phyloP scores from a whole-genome alignment of 1,140 invertebrate genomes.

The Trinorchestia longiramus region DNA sequence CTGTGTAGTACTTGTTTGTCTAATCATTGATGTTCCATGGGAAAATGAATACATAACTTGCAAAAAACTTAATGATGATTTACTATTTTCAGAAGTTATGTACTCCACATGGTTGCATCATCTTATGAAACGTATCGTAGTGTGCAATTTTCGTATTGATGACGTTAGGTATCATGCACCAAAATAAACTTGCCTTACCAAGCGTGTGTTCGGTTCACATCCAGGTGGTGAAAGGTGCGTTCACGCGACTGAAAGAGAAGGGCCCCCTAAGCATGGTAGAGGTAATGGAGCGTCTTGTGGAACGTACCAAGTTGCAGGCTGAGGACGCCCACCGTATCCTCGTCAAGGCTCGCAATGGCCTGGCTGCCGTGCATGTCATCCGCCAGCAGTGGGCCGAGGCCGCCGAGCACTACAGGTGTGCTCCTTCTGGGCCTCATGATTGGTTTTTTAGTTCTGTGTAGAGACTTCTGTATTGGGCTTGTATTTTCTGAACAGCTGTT shows the following conservation, averaged over 20 bases:
- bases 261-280: constrained; percentile 78
- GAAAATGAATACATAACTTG: not conserved
- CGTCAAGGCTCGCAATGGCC: constrained; percentile 78
- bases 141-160: not conserved
- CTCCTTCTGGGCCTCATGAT: not conserved
- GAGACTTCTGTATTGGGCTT: no score
- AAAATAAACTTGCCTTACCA: not conserved
- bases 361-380: constrained; percentile 78
- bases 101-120: no score
- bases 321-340: constrained; percentile 77
- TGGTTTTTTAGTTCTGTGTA: not conserved
- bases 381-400: constrained; percentile 74
- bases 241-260: constrained; percentile 74
- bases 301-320: constrained; percentile 77
- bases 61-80: not conserved
- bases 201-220: not conserved
- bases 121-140: no score
- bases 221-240: constrained; percentile 74
- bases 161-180: no score
- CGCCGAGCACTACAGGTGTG: constrained; percentile 74
- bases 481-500: no score
- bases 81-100: not conserved
- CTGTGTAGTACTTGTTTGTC: not conserved
- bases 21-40: not conserved
- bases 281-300: constrained; percentile 77